Evolutionary conservation across 1,140 invertebrate species (phyloP), one percentile per base, ranked within the genome.

Genomic region (Drosophila insularis): DNA sequence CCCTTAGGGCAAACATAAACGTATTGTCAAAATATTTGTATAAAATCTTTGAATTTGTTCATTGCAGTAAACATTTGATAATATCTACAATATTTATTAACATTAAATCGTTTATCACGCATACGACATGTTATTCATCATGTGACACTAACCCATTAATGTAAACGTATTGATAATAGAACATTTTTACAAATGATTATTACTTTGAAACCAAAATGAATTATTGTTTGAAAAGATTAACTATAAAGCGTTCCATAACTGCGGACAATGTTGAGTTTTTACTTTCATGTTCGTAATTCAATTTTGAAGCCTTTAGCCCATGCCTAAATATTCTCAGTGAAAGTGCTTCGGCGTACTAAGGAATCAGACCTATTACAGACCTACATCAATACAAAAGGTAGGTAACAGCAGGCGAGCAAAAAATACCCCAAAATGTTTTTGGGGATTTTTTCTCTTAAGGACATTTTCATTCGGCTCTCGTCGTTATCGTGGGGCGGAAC

Each of bases 391-490:
- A 7, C 7, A 10, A 14, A 11, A 4, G 7, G 19, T 31, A 17
- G 19, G 27, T 17, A 35, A 8, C 59, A 58, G 8, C 43, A 21
- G 43, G 66, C 35, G 7, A 7, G 8, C 4, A 21, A 23, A 56
- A 62, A 10, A 11, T 62, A 8, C 5, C 31, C 7, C 5, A 27
- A 5, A 27, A 19, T 13, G 4, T 32, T 23, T 5, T 3, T 11
- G 35, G 39, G 78, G 78, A 68, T 10, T 71, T 80, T 80, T 80
- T 76, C 78, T 80, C 78, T 80, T 75, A 23, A 2, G 53, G 63
- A 53, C 14, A 63, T 71, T 68, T 71, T 19, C 54, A 21, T 55
- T 59, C 6, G 17, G 4, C 56, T 27, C 13, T 17, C 59, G 62
- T 21, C 23, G 35, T 37, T 4, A 11, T 37, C 35, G 35, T 37